phyloP scores from a whole-genome alignment of 1,140 invertebrate species.

The Orchesella cincta region DNA sequence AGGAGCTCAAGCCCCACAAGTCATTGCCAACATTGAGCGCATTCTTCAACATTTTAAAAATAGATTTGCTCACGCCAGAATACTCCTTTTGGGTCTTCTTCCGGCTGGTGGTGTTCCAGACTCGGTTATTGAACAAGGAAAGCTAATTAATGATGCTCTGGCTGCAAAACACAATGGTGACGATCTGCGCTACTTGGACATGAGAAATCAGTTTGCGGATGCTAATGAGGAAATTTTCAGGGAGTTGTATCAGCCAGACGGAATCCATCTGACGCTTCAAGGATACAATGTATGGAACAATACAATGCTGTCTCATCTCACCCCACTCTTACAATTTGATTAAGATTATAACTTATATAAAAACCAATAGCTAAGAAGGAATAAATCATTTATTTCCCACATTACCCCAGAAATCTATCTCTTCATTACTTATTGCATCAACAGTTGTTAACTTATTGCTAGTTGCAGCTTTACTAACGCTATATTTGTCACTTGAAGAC shows the following conservation, averaged over 20 bases:
- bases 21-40: constrained; percentile 11
- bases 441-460: no score
- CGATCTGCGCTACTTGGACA: constrained; percentile 3
- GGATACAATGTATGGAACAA: neutral
- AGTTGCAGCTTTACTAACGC: no score
- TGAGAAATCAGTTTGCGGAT: constrained; percentile 2
- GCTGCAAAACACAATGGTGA: neutral
- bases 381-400: no score
- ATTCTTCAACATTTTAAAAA: constrained; percentile 23
- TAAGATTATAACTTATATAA: no score
- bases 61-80: neutral
- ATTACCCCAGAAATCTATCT: no score
- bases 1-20: neutral
- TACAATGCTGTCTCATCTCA: neutral
- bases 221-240: neutral
- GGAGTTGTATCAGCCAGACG: neutral
- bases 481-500: no score
- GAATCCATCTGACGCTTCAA: neutral
- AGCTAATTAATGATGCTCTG: neutral
- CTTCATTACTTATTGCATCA: no score
- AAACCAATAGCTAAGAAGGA: no score
- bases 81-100: constrained; percentile 21
- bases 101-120: constrained; percentile 6
- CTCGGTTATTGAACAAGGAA: neutral
- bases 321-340: neutral